phyloP scores from a whole-genome alignment of 2,888 invertebrate genomes.

The Lypha dubia region DNA sequence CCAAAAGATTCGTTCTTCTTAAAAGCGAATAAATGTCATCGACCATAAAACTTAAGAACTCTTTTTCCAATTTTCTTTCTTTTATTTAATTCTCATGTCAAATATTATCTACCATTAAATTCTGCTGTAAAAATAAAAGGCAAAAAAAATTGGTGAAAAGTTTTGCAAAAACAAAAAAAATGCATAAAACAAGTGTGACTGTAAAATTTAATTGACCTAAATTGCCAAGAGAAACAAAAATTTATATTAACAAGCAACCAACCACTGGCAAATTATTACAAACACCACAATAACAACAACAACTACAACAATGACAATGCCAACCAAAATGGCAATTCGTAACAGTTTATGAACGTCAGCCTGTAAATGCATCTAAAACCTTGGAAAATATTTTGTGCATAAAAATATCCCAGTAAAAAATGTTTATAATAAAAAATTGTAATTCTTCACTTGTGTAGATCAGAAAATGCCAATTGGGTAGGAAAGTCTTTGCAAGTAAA shows the following conservation, averaged over 20 bases:
- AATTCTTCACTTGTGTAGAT: neutral
- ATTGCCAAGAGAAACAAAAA: neutral
- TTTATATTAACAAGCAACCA: conserved; percentile 1
- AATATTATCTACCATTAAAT: neutral
- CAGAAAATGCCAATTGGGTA: too few species aligned
- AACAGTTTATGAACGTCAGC: neutral
- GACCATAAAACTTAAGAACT: neutral
- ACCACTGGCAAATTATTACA: neutral
- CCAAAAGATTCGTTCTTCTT: neutral
- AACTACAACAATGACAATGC: neutral
- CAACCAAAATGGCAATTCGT: neutral
- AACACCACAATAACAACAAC: neutral
- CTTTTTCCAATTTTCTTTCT: neutral
- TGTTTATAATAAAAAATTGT: neutral
- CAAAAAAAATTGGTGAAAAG: neutral
- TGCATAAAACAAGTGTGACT: neutral
- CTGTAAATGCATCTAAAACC: neutral
- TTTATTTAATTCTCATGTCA: neutral
- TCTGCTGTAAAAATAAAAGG: neutral
- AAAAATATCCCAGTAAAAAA: neutral
- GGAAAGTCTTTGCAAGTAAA: too few species aligned
- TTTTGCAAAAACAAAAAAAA: neutral
- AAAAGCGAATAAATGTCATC: neutral
- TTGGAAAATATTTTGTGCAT: neutral
- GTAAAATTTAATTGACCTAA: conserved; percentile 11